These are phyloP conservation scores for Chrysodeixis includens DNA, from an alignment of 2,888 invertebrate species.

Conservation along the genomic window DNA sequence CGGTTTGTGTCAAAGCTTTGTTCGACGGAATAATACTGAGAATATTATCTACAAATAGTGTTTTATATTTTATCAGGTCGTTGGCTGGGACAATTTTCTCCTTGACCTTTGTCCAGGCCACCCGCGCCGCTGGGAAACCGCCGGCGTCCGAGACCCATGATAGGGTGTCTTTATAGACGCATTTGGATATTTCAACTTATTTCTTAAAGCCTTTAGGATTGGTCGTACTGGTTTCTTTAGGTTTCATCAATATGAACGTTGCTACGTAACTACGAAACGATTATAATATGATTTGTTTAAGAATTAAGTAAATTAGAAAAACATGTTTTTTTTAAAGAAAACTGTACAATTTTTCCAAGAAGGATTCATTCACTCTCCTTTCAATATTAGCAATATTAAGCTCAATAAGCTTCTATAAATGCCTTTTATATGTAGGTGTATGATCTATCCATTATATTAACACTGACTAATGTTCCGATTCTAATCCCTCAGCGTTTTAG, in stretches of 20 bases:
- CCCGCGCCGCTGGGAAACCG: neutral
- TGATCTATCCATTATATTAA: no score
- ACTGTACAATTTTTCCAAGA: no score
- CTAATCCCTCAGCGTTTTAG: neutral
- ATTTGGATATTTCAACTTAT: neutral
- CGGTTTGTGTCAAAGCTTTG: neutral
- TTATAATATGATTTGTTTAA: no score
- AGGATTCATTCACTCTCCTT: no score
- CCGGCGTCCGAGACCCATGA: neutral
- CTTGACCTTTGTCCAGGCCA: conserved; percentile 4
- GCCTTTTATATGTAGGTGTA: no score
- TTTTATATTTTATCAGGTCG: neutral
- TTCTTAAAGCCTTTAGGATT: neutral
- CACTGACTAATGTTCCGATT: no score
- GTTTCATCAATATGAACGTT: neutral
- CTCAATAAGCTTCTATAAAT: no score
- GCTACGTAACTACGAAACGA: no score
- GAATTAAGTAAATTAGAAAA: no score
- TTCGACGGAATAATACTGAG: neutral
- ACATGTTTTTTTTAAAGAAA: no score
- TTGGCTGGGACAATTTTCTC: neutral
- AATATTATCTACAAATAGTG: neutral
- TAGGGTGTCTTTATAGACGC: conserved; percentile 2
- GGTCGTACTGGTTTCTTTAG: neutral
- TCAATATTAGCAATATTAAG: no score